A percentile compares a stretch with the other conserved stretches of the same genome.
Conservation (phyloP, 2,797 vertebrate genomes). For the Sphenodon punctatus region DNA sequence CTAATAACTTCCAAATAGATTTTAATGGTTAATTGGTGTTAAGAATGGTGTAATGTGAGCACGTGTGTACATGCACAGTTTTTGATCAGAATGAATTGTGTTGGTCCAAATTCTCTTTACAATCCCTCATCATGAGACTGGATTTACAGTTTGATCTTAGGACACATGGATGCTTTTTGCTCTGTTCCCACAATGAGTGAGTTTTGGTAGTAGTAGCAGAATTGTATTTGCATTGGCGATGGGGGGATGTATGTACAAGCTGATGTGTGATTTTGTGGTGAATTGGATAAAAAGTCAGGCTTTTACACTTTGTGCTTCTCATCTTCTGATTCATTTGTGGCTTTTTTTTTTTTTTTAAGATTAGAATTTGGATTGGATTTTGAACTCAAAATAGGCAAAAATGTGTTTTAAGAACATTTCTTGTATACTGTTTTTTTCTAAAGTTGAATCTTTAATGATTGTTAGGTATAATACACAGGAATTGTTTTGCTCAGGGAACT, state of each 20-base stretch:
- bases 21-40: not conserved
- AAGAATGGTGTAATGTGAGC: no score
- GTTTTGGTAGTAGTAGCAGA: not conserved
- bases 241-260: not conserved
- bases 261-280: slow-evolving; percentile 47
- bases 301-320: slow-evolving; percentile 41
- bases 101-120: not conserved
- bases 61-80: rapidly evolving
- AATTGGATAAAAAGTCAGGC: slow-evolving; percentile 22
- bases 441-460: not conserved
- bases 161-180: not conserved
- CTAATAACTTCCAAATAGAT: not conserved
- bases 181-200: not conserved
- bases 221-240: not conserved
- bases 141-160: not conserved
- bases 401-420: no score
- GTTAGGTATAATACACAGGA: not conserved
- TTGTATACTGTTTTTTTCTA: slow-evolving; percentile 18
- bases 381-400: no score
- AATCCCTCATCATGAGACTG: not conserved
- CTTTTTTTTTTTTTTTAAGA: no score
- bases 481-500: not conserved
- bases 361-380: no score
- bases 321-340: no score
- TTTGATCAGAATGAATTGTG: not conserved